Evolutionary conservation across 1,140 invertebrate genomes (phyloP), one percentile per base, ranked within the genome.

Genomic region (Brachionus rubens): DNA sequence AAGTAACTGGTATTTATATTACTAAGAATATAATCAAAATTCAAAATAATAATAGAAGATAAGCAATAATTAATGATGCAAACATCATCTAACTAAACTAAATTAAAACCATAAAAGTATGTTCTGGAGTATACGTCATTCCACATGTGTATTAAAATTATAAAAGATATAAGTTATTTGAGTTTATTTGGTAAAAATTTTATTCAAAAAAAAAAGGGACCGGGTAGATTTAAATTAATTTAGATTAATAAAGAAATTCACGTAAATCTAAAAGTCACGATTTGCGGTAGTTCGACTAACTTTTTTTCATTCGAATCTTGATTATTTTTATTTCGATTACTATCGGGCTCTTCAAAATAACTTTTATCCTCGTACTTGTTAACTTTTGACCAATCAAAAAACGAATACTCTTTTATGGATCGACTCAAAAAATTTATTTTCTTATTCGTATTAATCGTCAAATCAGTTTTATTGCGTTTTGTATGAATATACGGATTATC

Each of bases 361-460:
- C n/a, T 21, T 72, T 43, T 65, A 24, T 41, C 16, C 21, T 65
- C 36, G 59, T 24, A 65, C n/a, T 21, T 10, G 14, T 48, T 16
- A 4, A 72, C 68, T 41, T 72, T 72, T 9, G 68, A 54, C 68
- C 68, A 72, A 33, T 72, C 68, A 24, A 72, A 72, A 33, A 36
- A 72, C 0, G 68, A 72, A 24, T n/a, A 72, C n/a, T 72, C 68
- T 72, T 72, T 72, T 12, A 72, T 19, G 12, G 68, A 72, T 24
- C 36, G 10, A 46, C 21, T 14, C 24, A 65, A 14, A 24, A 41
- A 6, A 43, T 24, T 43, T 43, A 9, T 43, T 65, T 28, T 26
- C 21, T 21, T n/a, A n/a, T n/a, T n/a, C n/a, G n/a, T n/a, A n/a
- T n/a, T n/a, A n/a, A n/a, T n/a, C n/a, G n/a, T n/a, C n/a, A 43